phyloP scores from a whole-genome alignment of 2,888 invertebrate genomes.

The Bellardia bayeri region DNA sequence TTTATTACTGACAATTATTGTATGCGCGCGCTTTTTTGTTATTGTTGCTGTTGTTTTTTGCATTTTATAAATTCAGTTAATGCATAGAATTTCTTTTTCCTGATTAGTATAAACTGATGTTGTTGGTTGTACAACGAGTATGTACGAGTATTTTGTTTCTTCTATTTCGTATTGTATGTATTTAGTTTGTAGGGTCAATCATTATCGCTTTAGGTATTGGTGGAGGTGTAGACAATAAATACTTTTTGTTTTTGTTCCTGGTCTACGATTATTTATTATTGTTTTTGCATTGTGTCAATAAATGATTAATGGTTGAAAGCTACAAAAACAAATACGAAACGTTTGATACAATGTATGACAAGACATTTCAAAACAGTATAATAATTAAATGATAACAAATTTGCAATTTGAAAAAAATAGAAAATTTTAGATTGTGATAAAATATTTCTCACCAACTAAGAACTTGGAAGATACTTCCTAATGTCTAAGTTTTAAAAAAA shows the following conservation, averaged over 20 bases:
- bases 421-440: neutral
- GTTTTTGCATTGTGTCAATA: constrained; percentile 45
- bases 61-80: constrained; percentile 46
- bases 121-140: neutral
- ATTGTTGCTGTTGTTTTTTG: constrained; percentile 29
- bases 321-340: neutral
- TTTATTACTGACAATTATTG: constrained; percentile 44
- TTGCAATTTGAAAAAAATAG: neutral
- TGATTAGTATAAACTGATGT: constrained; percentile 57
- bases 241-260: constrained; percentile 32
- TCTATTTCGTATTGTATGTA: neutral
- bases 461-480: no score
- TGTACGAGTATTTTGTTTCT: neutral
- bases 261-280: constrained; percentile 46
- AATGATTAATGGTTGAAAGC: constrained; percentile 43
- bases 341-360: constrained; percentile 18
- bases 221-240: constrained; percentile 36
- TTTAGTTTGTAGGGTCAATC: constrained; percentile 58
- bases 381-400: neutral
- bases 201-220: constrained; percentile 30
- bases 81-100: constrained; percentile 67
- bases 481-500: no score
- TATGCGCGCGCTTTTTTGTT: constrained; percentile 68
- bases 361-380: neutral
- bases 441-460: no score